Percentiles rank a stretch among this genome's conserved stretches.
These are phyloP conservation scores for Streblospio benedicti DNA, from an alignment of 1,140 invertebrate species.

Conservation along the genomic window DNA sequence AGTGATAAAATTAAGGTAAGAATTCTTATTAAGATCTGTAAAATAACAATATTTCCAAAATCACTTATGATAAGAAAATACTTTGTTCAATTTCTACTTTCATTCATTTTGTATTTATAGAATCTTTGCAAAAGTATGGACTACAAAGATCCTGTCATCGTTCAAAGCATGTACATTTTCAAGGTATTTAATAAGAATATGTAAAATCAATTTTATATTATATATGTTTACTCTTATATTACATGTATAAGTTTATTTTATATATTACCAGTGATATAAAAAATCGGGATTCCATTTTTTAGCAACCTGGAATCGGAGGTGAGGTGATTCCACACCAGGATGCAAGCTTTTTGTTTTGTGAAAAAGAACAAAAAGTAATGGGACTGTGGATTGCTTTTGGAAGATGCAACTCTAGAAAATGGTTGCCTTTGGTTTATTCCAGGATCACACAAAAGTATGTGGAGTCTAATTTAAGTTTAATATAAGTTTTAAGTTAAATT, in stretches of 20 bases:
- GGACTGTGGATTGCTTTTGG: slow-evolving; percentile 89
- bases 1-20: slow-evolving; percentile 68
- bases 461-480: background rate
- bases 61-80: background rate
- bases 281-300: slow-evolving; percentile 23
- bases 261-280: background rate
- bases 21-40: slow-evolving; percentile 5
- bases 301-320: slow-evolving; percentile 77
- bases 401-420: slow-evolving; percentile 83
- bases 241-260: background rate
- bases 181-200: slow-evolving; percentile 53
- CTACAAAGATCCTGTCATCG: slow-evolving; percentile 69
- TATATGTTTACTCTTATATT: background rate
- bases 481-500: background rate
- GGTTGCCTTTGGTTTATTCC: slow-evolving; percentile 87
- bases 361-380: too few species aligned
- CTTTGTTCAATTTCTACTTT: slow-evolving; percentile 4
- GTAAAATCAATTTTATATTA: background rate
- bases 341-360: too few species aligned
- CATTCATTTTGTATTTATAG: slow-evolving; percentile 23
- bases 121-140: slow-evolving; percentile 53
- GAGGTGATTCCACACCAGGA: too few species aligned
- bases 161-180: slow-evolving; percentile 97
- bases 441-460: slow-evolving; percentile 77
- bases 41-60: slow-evolving; percentile 7